These are phyloP conservation scores for Goniozus legneri DNA, from an alignment of 1,140 invertebrate species.

Conservation along the genomic window DNA sequence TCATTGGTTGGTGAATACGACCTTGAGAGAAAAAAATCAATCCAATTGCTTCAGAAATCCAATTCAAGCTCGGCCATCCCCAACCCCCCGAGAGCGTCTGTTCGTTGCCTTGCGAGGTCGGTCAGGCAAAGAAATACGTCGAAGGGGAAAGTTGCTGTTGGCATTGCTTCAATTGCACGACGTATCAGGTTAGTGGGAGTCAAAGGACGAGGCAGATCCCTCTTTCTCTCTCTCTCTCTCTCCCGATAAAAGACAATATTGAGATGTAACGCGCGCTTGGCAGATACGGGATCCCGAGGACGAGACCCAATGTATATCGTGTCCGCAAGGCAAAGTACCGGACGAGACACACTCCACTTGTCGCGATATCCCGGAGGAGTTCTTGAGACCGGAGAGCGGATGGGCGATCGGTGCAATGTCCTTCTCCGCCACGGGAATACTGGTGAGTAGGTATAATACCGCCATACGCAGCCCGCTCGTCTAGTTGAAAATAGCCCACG, in stretches of 20 bases:
- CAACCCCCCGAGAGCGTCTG: slow-evolving; percentile 84
- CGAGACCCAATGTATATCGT: slow-evolving; percentile 80
- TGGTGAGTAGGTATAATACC: slow-evolving; percentile 70
- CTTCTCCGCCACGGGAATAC: slow-evolving; percentile 72
- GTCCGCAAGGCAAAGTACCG: slow-evolving; percentile 78
- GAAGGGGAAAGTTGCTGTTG: slow-evolving; percentile 92
- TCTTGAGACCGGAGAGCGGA: slow-evolving; percentile 73
- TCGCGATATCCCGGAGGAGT: slow-evolving; percentile 77
- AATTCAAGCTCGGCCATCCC: slow-evolving; percentile 73
- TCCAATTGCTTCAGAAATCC: slow-evolving; percentile 62
- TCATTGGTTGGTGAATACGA: too few species aligned
- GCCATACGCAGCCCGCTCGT: too few species aligned
- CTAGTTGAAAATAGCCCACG: too few species aligned
- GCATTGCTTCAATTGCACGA: slow-evolving; percentile 92
- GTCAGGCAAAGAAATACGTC: slow-evolving; percentile 87
- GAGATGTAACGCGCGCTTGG: background rate
- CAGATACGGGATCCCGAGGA: slow-evolving; percentile 75
- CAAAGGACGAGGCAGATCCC: background rate
- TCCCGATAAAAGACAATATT: background rate
- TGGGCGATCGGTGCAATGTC: slow-evolving; percentile 90
- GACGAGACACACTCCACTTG: slow-evolving; percentile 72
- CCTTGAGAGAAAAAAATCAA: background rate
- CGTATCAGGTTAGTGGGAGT: slow-evolving; percentile 72
- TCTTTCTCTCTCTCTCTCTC: slow-evolving; percentile 1
- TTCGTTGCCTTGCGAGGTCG: slow-evolving; percentile 78